These are phyloP conservation scores for Artemia sp. DNA, from an alignment of 2,888 invertebrate genomes.

Conservation along the genomic window DNA sequence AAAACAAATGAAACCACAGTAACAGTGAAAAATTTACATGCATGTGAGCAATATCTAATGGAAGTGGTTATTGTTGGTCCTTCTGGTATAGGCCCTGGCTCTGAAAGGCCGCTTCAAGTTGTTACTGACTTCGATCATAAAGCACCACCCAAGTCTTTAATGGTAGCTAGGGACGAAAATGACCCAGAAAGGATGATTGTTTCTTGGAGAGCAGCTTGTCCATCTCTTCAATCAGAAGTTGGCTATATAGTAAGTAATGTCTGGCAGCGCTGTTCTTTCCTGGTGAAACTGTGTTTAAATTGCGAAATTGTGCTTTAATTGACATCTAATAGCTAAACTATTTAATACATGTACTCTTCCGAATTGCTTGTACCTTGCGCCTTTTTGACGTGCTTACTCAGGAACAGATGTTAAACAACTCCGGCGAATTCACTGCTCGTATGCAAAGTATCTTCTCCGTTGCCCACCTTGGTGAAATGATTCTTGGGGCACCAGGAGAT, in stretches of 20 bases:
- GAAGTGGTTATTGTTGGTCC: conserved; percentile 48
- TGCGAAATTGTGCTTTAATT: no score
- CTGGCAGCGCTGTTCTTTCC: no score
- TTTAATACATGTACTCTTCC: no score
- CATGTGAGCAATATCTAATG: conserved; percentile 57
- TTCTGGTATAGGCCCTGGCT: conserved; percentile 33
- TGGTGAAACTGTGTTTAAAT: no score
- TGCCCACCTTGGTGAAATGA: no score
- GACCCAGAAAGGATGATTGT: conserved; percentile 33
- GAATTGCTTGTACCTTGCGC: no score
- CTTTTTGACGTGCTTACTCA: no score
- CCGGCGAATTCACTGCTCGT: no score
- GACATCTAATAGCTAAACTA: no score
- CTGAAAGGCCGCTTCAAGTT: conserved; percentile 44
- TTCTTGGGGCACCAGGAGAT: no score
- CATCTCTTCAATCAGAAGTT: conserved; percentile 34
- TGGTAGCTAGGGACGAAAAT: conserved; percentile 31
- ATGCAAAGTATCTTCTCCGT: no score
- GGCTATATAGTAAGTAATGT: conserved; percentile 43
- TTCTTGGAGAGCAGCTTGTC: conserved; percentile 54
- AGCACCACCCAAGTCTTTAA: conserved; percentile 51
- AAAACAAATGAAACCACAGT: conserved; percentile 39
- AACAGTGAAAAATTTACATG: conserved; percentile 43
- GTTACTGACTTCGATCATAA: conserved; percentile 44
- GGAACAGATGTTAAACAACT: no score